A percentile compares a stretch with the other conserved stretches of the same genome.
Conservation (phyloP, 2,113 vertebrate genomes). For the Nothobranchius furzeri region DNA sequence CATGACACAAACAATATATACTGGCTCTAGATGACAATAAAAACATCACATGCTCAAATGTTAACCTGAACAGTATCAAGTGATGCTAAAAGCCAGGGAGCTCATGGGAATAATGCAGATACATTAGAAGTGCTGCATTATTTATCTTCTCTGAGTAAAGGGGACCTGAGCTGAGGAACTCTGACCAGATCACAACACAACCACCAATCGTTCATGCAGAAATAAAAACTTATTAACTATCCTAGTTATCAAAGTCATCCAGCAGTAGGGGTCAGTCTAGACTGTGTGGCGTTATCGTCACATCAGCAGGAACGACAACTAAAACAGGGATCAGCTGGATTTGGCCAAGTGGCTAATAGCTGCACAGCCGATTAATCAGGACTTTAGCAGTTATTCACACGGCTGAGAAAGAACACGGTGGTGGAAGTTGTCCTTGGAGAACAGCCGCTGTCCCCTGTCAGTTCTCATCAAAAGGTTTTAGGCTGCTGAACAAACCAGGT, state of each 20-base stretch:
- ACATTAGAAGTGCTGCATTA: slow-evolving; percentile 50
- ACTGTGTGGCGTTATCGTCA: neutral
- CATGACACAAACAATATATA: neutral
- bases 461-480: slow-evolving; percentile 40
- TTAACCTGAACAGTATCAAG: slow-evolving; percentile 27
- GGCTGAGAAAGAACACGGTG: slow-evolving; percentile 25
- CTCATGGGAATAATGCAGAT: slow-evolving; percentile 23
- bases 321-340: slow-evolving; percentile 50
- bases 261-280: slow-evolving; percentile 6
- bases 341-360: slow-evolving; percentile 38
- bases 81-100: slow-evolving; percentile 28
- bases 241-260: neutral
- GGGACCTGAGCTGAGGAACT: slow-evolving; percentile 4
- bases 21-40: slow-evolving; percentile 27
- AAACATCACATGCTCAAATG: slow-evolving; percentile 47
- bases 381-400: slow-evolving; percentile 43
- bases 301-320: slow-evolving; percentile 13
- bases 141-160: slow-evolving; percentile 22
- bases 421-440: slow-evolving; percentile 17
- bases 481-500: slow-evolving; percentile 9
- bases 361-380: slow-evolving; percentile 44
- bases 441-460: slow-evolving; percentile 41
- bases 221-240: too few species aligned
- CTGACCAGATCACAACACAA: slow-evolving; percentile 1
- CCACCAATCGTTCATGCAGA: too few species aligned